phyloP scores from a whole-genome alignment of 1,140 invertebrate genomes.

The Heliconius nattereri region DNA sequence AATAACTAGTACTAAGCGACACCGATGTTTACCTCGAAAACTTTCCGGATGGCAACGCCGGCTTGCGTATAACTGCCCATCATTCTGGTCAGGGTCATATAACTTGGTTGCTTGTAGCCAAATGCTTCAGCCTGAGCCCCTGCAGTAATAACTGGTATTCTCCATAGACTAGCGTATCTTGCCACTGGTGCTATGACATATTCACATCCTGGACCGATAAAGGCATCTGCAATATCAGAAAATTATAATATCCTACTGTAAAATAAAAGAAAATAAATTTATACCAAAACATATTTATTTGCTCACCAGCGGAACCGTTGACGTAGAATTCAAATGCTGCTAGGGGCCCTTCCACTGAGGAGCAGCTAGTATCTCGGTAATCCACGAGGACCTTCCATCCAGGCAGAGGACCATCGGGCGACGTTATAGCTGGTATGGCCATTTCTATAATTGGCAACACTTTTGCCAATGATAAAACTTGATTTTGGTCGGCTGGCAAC shows the following conservation, averaged over 20 bases:
- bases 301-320: conserved; percentile 85
- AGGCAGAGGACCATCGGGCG: conserved; percentile 82
- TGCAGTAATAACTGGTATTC: conserved; percentile 92
- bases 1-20: conserved; percentile 41
- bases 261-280: neutral
- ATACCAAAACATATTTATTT: neutral
- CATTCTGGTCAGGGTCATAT: conserved; percentile 91
- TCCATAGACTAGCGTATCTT: conserved; percentile 93
- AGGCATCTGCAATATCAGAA: conserved; percentile 85
- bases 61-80: conserved; percentile 91
- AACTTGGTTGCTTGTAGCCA: conserved; percentile 85
- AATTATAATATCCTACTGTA: neutral
- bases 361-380: conserved; percentile 89
- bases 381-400: conserved; percentile 86
- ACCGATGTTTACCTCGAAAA: conserved; percentile 68
- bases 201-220: conserved; percentile 95
- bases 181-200: conserved; percentile 95
- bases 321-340: conserved; percentile 90
- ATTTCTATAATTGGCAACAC: conserved; percentile 88
- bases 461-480: conserved; percentile 85
- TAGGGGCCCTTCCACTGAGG: conserved; percentile 88
- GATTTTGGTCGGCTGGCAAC: conserved; percentile 83
- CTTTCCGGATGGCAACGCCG: conserved; percentile 84
- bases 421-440: conserved; percentile 85
- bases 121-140: conserved; percentile 92